Conservation (phyloP, 2,797 vertebrate genomes). For the Scolopax bukidnonensis region DNA sequence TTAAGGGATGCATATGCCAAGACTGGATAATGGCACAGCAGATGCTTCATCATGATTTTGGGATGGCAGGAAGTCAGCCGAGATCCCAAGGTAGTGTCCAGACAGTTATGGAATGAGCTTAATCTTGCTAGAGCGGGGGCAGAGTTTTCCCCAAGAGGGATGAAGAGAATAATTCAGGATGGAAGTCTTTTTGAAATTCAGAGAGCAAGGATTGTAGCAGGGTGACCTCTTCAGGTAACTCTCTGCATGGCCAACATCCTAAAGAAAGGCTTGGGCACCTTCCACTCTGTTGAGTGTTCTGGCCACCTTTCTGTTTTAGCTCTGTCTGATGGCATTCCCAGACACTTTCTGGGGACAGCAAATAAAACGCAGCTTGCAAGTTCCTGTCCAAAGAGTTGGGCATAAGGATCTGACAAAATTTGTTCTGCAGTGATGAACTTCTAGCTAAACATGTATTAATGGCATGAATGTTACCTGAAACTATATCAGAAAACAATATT, state of each 20-base stretch:
- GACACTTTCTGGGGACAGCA: background rate
- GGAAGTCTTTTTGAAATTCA: background rate
- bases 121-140: background rate
- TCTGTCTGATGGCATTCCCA: background rate
- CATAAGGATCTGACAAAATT: background rate
- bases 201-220: background rate
- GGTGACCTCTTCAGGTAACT: background rate
- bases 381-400: background rate
- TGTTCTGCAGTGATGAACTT: background rate
- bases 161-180: background rate
- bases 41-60: slow-evolving; percentile 24
- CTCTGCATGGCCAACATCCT: background rate
- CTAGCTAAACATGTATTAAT: background rate
- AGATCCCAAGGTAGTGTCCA: slow-evolving; percentile 23
- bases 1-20: slow-evolving; percentile 20
- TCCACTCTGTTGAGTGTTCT: background rate
- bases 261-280: background rate
- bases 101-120: slow-evolving; percentile 36
- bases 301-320: background rate
- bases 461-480: background rate
- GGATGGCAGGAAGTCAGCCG: slow-evolving; percentile 3
- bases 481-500: background rate
- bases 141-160: background rate
- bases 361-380: background rate
- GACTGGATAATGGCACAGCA: background rate